phyloP scores from a whole-genome alignment of 2,113 vertebrate genomes.

The Actenoides lindsayi region DNA sequence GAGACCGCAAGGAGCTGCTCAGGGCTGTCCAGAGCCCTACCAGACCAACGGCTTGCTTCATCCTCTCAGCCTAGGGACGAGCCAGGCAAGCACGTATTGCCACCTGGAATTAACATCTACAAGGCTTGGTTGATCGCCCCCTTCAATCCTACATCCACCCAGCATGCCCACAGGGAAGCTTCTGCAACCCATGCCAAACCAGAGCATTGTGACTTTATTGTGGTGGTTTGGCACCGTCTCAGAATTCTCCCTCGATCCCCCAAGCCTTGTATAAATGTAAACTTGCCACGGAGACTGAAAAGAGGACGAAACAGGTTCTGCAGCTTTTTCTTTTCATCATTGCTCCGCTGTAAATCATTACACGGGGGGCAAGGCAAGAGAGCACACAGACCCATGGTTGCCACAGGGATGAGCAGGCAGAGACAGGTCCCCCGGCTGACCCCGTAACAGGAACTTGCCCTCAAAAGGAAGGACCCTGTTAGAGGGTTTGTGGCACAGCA shows the following conservation, averaged over 20 bases:
- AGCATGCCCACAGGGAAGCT: not conserved
- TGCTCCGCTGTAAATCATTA: not conserved
- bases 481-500: not conserved
- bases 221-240: not conserved
- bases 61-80: not conserved
- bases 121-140: not conserved
- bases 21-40: not conserved
- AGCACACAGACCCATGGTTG: not conserved
- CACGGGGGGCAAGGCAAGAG: not conserved
- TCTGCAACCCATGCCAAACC: not conserved
- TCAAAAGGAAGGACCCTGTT: fast-evolving
- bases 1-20: not conserved
- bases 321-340: not conserved
- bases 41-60: not conserved
- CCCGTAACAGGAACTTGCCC: not conserved
- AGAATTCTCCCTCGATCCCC: not conserved
- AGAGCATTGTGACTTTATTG: not conserved
- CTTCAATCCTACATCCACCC: not conserved
- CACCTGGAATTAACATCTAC: not conserved
- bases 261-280: not conserved
- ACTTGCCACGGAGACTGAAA: not conserved
- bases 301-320: not conserved
- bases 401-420: not conserved
- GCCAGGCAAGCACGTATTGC: not conserved
- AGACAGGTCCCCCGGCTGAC: not conserved